A percentile compares a stretch with the other conserved stretches of the same genome.
Conservation (phyloP, 2,113 vertebrate species). For the Oxyura jamaicensis region DNA sequence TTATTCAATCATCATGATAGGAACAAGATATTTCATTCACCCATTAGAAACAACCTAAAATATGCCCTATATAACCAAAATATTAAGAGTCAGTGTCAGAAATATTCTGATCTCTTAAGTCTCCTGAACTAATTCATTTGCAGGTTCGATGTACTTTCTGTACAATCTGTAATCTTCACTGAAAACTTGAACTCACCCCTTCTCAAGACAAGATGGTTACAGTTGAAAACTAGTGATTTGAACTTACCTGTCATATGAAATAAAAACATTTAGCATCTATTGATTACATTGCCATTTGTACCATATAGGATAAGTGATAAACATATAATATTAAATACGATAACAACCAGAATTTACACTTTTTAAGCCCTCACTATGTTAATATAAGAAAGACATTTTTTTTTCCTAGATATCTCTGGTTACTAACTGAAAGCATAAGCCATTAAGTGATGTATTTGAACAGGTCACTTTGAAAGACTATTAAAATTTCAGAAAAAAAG, state of each 20-base stretch:
- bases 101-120: neutral
- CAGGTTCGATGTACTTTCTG: neutral
- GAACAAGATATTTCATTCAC: neutral
- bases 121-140: neutral
- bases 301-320: neutral
- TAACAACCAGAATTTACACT: neutral
- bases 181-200: neutral
- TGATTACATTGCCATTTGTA: neutral
- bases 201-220: neutral
- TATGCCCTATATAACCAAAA: neutral
- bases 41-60: neutral
- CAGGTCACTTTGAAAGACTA: neutral
- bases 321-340: neutral
- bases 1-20: neutral
- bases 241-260: neutral
- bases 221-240: neutral
- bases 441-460: neutral
- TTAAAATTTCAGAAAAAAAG: neutral
- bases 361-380: neutral
- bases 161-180: neutral
- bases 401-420: neutral
- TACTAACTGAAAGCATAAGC: neutral
- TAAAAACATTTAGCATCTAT: neutral
- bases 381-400: neutral
- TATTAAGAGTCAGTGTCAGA: neutral